Conservation (phyloP, 2,113 vertebrate species). For the Vombatus ursinus region DNA sequence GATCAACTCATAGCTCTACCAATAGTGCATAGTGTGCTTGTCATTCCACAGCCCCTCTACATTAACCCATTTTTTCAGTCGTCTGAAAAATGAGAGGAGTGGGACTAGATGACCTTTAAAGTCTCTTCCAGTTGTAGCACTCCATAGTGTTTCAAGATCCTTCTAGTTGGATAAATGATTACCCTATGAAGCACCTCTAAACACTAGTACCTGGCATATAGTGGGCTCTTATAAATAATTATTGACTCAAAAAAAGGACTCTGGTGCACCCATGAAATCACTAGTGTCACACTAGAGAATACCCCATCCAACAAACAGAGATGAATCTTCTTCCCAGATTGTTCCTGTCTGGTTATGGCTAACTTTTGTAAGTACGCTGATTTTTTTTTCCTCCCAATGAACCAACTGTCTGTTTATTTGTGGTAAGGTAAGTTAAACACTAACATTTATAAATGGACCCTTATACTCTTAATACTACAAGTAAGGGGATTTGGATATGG, state of each 20-base stretch:
- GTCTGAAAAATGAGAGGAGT: neutral
- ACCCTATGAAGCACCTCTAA: neutral
- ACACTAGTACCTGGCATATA: neutral
- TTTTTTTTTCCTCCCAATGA: conserved; percentile 28
- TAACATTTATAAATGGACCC: conserved; percentile 20
- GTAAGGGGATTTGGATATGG: conserved; percentile 49
- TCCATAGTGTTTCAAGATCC: neutral
- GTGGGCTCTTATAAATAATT: neutral
- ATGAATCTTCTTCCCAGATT: fast-evolving
- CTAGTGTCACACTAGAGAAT: neutral
- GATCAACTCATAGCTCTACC: neutral
- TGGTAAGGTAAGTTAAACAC: conserved; percentile 44
- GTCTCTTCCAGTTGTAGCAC: neutral
- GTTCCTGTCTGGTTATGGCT: neutral
- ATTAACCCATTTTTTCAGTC: neutral
- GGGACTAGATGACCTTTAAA: neutral
- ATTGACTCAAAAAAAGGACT: fast-evolving
- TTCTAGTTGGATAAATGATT: neutral
- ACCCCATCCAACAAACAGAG: neutral
- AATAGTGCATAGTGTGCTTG: neutral
- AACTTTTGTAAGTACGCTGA: neutral
- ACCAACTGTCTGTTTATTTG: neutral
- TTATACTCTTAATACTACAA: conserved; percentile 3
- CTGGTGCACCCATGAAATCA: neutral
- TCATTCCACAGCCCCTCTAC: neutral